Evolutionary conservation across 2,888 invertebrate genomes (phyloP).

Genomic region (Tiliacea citrago): DNA sequence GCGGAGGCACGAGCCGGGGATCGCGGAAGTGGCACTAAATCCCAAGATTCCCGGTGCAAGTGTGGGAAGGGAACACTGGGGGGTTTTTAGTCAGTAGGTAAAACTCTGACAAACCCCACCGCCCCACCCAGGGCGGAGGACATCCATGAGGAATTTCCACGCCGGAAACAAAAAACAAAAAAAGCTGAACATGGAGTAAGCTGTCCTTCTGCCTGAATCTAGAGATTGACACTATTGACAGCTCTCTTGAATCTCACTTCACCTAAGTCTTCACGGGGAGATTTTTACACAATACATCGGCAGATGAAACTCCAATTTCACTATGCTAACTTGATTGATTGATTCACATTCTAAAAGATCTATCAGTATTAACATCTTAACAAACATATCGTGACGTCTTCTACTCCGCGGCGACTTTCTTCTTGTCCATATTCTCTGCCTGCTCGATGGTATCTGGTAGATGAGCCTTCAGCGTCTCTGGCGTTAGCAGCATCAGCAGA

Average conservation of each 20-base stretch:
- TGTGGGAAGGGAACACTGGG: too few species aligned
- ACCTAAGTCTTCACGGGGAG: neutral
- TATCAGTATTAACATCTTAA: neutral
- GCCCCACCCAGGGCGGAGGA: too few species aligned
- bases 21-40: too few species aligned
- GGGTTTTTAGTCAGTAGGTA: too few species aligned
- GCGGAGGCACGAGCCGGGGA: too few species aligned
- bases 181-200: neutral
- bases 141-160: too few species aligned
- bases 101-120: too few species aligned
- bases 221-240: neutral
- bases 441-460: constrained; percentile 85
- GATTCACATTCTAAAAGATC: neutral
- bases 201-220: neutral
- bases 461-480: constrained; percentile 90
- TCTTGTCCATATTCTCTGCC: constrained; percentile 83
- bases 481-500: constrained; percentile 88
- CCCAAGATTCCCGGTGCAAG: too few species aligned
- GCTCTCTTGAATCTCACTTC: neutral
- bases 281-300: neutral
- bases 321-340: neutral
- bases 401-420: constrained; percentile 22
- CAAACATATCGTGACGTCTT: neutral
- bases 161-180: too few species aligned
- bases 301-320: neutral